Percentiles rank a stretch among this genome's conserved stretches.
Conservation (phyloP, 2,113 vertebrate genomes). For the Ranitomeya variabilis region DNA sequence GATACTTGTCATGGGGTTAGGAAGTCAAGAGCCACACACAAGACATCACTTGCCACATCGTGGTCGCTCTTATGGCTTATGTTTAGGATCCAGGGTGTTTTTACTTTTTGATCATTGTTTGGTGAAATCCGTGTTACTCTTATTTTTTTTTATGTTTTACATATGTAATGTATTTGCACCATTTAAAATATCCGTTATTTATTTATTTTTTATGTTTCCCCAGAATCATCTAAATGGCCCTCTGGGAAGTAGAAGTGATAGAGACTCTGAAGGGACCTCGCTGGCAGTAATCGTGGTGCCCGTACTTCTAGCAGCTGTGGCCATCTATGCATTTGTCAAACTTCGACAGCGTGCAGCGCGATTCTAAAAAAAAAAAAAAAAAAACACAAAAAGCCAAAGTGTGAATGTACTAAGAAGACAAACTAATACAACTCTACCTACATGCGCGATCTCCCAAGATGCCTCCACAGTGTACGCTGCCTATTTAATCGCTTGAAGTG, state of each 20-base stretch:
- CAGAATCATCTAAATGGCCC: constrained; percentile 70
- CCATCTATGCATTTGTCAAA: constrained; percentile 70
- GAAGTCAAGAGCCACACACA: background rate
- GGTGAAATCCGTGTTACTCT: background rate
- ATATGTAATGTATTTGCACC: background rate
- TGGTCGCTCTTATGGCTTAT: no score
- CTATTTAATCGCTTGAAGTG: constrained; percentile 15
- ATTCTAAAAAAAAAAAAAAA: constrained; percentile 62
- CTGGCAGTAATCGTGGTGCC: constrained; percentile 71
- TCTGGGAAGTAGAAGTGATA: constrained; percentile 64
- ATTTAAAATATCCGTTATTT: background rate
- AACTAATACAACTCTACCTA: background rate
- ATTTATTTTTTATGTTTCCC: constrained; percentile 61
- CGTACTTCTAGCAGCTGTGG: constrained; percentile 62
- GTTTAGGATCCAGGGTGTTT: no score
- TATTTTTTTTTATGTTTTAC: background rate
- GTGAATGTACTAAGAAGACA: background rate
- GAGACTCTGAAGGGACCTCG: constrained; percentile 72
- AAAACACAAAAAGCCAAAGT: constrained; percentile 54
- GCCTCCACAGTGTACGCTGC: constrained; percentile 25
- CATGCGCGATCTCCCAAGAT: background rate
- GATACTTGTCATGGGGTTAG: background rate
- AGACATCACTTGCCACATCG: background rate
- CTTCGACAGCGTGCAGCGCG: constrained; percentile 72
- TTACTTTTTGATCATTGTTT: background rate